These are phyloP conservation scores for Margaritifera margaritifera DNA, from an alignment of 2,888 invertebrate genomes.

Conservation along the genomic window DNA sequence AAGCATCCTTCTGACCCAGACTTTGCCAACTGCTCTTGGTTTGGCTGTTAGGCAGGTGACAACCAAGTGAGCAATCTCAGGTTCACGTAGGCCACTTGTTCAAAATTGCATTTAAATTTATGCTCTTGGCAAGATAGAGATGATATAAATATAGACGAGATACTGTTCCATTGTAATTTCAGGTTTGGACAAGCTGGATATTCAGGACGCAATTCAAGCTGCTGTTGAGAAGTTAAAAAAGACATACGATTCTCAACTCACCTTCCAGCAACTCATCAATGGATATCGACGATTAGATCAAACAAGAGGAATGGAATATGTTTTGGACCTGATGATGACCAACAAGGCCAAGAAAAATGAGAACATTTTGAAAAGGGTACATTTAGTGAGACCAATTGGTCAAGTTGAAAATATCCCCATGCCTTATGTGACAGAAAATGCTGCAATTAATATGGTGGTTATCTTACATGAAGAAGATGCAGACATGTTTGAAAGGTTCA, in stretches of 20 bases:
- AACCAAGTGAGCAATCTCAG: too few relatives aligned
- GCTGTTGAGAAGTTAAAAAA: constrained; percentile 56
- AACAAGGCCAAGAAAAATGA: constrained; percentile 38
- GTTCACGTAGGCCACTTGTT: too few relatives aligned
- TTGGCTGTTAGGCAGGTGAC: too few relatives aligned
- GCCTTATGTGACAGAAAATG: constrained; percentile 96
- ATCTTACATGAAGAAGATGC: constrained; percentile 77
- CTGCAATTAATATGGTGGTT: constrained; percentile 84
- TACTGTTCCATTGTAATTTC: constrained; percentile 12
- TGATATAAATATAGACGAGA: too few relatives aligned
- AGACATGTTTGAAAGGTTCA: constrained; percentile 79
- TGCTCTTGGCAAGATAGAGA: too few relatives aligned
- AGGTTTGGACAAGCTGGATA: constrained; percentile 77
- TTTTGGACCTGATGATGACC: constrained; percentile 77
- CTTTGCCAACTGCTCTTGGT: too few relatives aligned
- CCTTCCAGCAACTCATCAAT: constrained; percentile 76
- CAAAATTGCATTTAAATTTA: too few relatives aligned
- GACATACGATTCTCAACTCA: constrained; percentile 55
- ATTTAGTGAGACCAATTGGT: constrained; percentile 88
- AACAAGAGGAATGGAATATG: constrained; percentile 88
- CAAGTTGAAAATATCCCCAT: constrained; percentile 91
- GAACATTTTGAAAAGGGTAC: constrained; percentile 77
- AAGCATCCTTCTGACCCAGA: too few relatives aligned
- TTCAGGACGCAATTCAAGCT: constrained; percentile 78
- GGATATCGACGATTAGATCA: constrained; percentile 87